A percentile compares a stretch with the other conserved stretches of the same genome.
Conservation (phyloP, 1,140 invertebrate species). For the Apis florea region DNA sequence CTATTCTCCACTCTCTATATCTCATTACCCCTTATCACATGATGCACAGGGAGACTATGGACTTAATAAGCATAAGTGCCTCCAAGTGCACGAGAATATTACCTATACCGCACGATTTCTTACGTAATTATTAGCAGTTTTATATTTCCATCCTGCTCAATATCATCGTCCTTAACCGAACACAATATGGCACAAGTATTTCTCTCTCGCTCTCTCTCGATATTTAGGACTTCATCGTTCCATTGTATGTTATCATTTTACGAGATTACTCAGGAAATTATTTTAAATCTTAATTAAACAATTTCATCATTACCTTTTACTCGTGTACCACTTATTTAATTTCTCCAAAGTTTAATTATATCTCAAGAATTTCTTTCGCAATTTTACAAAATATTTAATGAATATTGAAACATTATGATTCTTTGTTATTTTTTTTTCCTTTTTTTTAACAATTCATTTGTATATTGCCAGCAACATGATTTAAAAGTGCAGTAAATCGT, state of each 20-base stretch:
- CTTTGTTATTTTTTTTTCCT: no score
- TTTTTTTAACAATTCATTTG: background rate
- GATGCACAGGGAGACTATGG: slow-evolving; percentile 47
- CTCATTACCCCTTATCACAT: slow-evolving; percentile 46
- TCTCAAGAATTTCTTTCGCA: background rate
- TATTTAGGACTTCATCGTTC: background rate
- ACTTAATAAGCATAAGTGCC: slow-evolving; percentile 60
- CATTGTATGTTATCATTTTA: background rate
- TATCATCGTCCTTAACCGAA: background rate
- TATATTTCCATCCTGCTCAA: background rate
- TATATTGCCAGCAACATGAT: background rate
- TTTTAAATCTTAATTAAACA: background rate
- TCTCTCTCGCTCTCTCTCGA: background rate
- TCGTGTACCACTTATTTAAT: background rate
- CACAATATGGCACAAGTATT: background rate
- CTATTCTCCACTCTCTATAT: slow-evolving; percentile 32
- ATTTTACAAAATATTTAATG: background rate
- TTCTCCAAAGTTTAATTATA: background rate
- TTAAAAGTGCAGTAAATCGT: background rate
- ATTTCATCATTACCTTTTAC: background rate
- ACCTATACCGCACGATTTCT: slow-evolving; percentile 3
- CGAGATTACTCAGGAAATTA: no score
- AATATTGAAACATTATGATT: background rate
- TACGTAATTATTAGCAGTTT: slow-evolving; percentile 31
- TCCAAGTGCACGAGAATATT: background rate